Percentiles rank a stretch among this genome's conserved stretches.
These are phyloP conservation scores for Smithornis capensis DNA, from an alignment of 2,113 vertebrate species.

Conservation along the genomic window DNA sequence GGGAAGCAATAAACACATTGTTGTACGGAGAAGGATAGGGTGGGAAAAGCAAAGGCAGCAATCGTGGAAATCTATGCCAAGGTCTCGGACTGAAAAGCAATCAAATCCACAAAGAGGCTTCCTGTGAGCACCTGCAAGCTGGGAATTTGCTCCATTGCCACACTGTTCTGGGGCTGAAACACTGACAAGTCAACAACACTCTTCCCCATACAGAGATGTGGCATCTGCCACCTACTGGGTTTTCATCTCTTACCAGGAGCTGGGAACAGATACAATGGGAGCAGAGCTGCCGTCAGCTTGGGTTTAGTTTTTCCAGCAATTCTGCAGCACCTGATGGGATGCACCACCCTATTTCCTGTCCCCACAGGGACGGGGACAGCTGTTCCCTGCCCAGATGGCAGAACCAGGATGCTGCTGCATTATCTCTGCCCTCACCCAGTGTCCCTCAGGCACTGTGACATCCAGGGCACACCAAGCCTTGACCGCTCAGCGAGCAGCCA, in stretches of 20 bases:
- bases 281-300: accelerated
- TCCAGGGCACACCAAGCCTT: neutral
- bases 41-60: neutral
- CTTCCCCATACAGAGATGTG: neutral
- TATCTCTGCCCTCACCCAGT: neutral
- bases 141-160: neutral
- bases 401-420: neutral
- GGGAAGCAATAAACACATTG: neutral
- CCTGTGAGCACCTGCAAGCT: neutral
- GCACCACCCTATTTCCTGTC: neutral
- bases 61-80: neutral
- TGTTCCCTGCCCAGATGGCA: neutral
- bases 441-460: neutral
- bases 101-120: neutral
- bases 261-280: neutral
- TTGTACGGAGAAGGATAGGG: neutral
- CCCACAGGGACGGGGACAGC: neutral
- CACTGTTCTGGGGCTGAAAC: neutral
- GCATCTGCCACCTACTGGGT: neutral
- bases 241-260: neutral
- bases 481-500: neutral
- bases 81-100: neutral
- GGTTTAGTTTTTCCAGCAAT: neutral
- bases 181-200: neutral
- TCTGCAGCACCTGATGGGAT: neutral